phyloP scores from a whole-genome alignment of 1,140 invertebrate species.

The Stegodyphus dumicola region DNA sequence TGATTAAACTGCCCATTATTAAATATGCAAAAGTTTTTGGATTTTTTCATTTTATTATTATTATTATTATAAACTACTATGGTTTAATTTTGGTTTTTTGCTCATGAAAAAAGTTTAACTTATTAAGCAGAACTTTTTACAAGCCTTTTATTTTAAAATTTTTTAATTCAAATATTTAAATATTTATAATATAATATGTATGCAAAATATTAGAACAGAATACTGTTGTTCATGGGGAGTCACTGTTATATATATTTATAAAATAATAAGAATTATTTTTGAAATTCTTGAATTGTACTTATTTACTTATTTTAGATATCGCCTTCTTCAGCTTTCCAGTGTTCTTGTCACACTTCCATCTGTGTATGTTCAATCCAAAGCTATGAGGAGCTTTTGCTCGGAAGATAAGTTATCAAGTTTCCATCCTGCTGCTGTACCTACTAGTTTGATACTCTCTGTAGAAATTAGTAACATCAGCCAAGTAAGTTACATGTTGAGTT shows the following conservation, averaged over 20 bases:
- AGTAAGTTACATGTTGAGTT: neutral
- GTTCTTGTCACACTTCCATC: constrained; percentile 35
- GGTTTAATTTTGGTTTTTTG: too few species aligned
- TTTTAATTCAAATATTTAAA: too few species aligned
- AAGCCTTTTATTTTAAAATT: too few species aligned
- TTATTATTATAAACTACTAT: too few species aligned
- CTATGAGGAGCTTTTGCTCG: constrained; percentile 53
- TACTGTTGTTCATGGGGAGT: too few species aligned
- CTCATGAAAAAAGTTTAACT: too few species aligned
- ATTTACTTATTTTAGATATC: constrained; percentile 17
- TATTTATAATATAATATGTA: neutral
- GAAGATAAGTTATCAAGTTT: constrained; percentile 44
- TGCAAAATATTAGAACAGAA: neutral
- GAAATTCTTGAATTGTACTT: neutral
- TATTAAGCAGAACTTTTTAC: too few species aligned
- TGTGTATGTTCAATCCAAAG: constrained; percentile 35
- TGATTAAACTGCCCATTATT: too few species aligned
- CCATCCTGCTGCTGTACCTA: constrained; percentile 50
- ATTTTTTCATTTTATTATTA: too few species aligned
- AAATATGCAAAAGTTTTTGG: too few species aligned
- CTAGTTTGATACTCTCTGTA: constrained; percentile 41
- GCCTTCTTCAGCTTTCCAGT: constrained; percentile 50
- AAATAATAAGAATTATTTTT: neutral
- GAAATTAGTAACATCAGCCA: constrained; percentile 14
- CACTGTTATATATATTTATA: neutral